Percentiles rank a stretch among this genome's conserved stretches.
These are phyloP conservation scores for Acrobeloides nanus DNA, from an alignment of 2,888 invertebrate genomes.

Conservation along the genomic window DNA sequence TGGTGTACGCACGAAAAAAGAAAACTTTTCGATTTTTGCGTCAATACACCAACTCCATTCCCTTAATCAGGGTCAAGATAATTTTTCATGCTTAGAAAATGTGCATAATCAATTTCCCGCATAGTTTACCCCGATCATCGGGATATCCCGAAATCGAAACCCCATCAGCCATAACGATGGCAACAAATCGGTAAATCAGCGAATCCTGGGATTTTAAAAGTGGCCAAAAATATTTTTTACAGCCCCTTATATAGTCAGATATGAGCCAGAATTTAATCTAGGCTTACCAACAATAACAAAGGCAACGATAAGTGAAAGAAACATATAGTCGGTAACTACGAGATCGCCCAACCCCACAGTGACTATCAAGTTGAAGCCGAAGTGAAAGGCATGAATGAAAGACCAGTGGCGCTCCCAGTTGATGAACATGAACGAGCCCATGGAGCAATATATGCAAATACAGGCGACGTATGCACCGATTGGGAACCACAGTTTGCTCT, in stretches of 20 bases:
- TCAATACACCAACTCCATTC: too few species aligned
- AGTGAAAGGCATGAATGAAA: constrained; percentile 54
- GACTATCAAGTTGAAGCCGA: constrained; percentile 54
- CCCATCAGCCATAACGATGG: too few species aligned
- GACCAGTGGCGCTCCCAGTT: constrained; percentile 52
- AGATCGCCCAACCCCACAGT: constrained; percentile 54
- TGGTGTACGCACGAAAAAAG: too few species aligned
- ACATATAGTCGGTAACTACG: constrained; percentile 51
- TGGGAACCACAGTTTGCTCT: constrained; percentile 54
- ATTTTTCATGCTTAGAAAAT: too few species aligned
- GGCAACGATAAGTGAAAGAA: constrained; percentile 52
- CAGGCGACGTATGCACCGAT: constrained; percentile 53
- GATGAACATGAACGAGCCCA: constrained; percentile 53
- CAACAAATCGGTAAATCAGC: too few species aligned
- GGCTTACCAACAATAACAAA: constrained; percentile 53
- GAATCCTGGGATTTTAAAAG: too few species aligned
- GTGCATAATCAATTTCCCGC: too few species aligned
- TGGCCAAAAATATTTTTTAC: constrained; percentile 1
- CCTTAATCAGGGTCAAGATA: too few species aligned
- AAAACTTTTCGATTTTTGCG: too few species aligned
- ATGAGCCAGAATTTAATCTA: not conserved
- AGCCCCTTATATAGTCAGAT: not conserved
- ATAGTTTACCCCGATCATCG: too few species aligned
- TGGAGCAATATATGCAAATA: constrained; percentile 53
- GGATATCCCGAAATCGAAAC: not conserved